Conservation (phyloP, 2,113 vertebrate genomes). For the Corythornis vintsioides region DNA sequence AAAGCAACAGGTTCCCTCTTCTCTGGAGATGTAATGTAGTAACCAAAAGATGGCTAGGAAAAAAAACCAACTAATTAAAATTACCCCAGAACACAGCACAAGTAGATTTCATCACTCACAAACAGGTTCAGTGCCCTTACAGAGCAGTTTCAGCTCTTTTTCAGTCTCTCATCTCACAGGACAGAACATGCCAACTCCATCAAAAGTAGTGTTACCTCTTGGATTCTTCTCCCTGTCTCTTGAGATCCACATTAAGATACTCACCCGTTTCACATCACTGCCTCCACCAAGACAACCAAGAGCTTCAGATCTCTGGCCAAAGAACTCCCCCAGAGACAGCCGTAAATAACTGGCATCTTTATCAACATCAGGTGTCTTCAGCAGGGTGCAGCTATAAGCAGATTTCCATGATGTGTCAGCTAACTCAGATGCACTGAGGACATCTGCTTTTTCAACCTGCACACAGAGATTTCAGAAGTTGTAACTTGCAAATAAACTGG, state of each 20-base stretch:
- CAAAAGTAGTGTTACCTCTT: not conserved
- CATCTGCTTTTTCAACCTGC: conserved; percentile 85
- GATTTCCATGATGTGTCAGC: conserved; percentile 87
- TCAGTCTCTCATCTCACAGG: not conserved
- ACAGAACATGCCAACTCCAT: not conserved
- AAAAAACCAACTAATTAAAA: not conserved
- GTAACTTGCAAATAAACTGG: not conserved
- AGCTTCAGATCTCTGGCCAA: conserved; percentile 92
- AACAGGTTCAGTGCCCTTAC: not conserved
- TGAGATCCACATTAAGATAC: conserved; percentile 23
- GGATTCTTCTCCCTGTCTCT: not conserved
- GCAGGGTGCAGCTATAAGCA: conserved; percentile 72
- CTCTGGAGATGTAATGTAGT: conserved; percentile 91
- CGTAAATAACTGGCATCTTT: conserved; percentile 86
- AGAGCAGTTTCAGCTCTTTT: not conserved
- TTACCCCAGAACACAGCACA: not conserved
- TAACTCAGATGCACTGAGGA: conserved; percentile 61
- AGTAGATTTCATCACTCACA: not conserved
- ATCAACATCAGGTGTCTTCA: conserved; percentile 78
- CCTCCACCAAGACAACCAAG: conserved; percentile 89
- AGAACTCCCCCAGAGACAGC: conserved; percentile 92
- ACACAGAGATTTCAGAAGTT: conserved; percentile 22
- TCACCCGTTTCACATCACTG: conserved; percentile 86
- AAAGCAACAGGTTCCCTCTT: conserved; percentile 89
- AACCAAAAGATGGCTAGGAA: conserved; percentile 94